These are phyloP conservation scores for Tigriopus californicus DNA, from an alignment of 2,888 invertebrate species.

Conservation along the genomic window DNA sequence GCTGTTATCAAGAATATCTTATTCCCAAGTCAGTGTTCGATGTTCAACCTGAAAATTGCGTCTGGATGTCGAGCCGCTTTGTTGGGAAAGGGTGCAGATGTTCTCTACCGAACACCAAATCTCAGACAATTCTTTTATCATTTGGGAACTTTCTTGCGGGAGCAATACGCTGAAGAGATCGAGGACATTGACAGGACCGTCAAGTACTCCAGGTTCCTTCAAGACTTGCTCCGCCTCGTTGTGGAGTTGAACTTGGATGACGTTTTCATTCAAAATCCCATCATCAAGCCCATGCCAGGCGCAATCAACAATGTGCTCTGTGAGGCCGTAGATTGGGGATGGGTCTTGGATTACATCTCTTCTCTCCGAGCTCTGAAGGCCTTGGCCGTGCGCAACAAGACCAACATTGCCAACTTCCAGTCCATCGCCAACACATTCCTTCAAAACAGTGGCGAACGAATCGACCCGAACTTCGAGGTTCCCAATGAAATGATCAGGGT, in stretches of 20 bases:
- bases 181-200: not conserved
- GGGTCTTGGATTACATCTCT: not conserved
- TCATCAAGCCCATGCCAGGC: not conserved
- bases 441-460: too few species aligned
- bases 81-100: constrained; percentile 25
- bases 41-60: constrained; percentile 8
- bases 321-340: not conserved
- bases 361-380: not conserved
- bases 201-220: not conserved
- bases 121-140: not conserved
- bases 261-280: not conserved
- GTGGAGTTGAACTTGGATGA: not conserved
- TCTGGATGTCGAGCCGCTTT: constrained; percentile 33
- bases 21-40: not conserved
- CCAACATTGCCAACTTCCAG: too few species aligned
- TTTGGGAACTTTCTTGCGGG: not conserved
- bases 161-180: not conserved
- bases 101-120: not conserved
- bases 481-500: not conserved
- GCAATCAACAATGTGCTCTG: not conserved
- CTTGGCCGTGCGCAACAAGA: not conserved
- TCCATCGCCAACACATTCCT: too few species aligned
- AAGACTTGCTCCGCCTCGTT: not conserved
- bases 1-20: too few species aligned
- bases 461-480: too few species aligned